Evolutionary conservation across 2,797 vertebrate genomes (phyloP).

Genomic region (Pseudomugil tenellus): DNA sequence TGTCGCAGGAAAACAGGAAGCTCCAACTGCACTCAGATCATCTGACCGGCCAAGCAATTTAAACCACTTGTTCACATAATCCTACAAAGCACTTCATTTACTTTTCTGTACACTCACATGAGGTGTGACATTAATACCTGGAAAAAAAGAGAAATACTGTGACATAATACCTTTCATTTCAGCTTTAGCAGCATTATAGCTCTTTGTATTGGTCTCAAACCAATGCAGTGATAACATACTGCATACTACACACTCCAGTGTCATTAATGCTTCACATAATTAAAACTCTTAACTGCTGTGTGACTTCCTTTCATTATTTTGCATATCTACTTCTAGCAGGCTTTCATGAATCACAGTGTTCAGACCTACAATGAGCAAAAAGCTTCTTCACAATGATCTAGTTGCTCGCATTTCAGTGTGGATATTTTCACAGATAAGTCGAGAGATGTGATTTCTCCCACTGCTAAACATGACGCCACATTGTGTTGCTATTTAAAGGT

Average conservation of each 20-base stretch:
- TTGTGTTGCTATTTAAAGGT: conserved; percentile 1
- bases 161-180: conserved; percentile 48
- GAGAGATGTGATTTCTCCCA: conserved; percentile 4
- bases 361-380: conserved; percentile 36
- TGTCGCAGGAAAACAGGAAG: no score
- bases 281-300: conserved; percentile 3
- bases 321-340: conserved; percentile 17
- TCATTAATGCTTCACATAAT: conserved; percentile 33
- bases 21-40: no score
- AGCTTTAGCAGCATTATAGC: conserved; percentile 72
- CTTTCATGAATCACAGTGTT: conserved; percentile 63
- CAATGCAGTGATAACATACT: conserved; percentile 26
- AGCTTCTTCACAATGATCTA: conserved; percentile 35
- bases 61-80: conserved; percentile 12
- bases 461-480: not conserved
- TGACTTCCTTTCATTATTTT: conserved; percentile 3
- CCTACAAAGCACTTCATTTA: conserved; percentile 25
- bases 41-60: not conserved
- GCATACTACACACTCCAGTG: conserved; percentile 36
- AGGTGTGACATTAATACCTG: conserved; percentile 57
- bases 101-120: conserved; percentile 27
- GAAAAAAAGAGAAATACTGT: conserved; percentile 62
- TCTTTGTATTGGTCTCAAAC: conserved; percentile 42
- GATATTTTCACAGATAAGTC: conserved; percentile 23
- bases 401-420: conserved; percentile 33